Conservation (phyloP, 2,888 invertebrate genomes). For the Torymus aiolomorphi region DNA sequence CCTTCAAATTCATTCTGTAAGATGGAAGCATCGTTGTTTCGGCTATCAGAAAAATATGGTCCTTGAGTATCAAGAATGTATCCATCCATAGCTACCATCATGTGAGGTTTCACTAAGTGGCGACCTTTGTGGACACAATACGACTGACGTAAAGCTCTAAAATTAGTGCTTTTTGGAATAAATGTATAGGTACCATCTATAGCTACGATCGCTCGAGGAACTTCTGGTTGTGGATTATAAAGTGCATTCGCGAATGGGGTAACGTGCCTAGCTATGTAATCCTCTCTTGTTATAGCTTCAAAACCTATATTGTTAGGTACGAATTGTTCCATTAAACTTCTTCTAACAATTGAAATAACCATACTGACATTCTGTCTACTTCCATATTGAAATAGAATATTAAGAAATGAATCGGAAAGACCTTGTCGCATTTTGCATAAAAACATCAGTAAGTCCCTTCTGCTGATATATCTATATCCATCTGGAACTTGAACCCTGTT, state of each 20-base stretch:
- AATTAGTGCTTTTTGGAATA: no score
- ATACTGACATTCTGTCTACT: slow-evolving; percentile 45
- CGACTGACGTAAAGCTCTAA: no score
- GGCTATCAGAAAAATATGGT: no score
- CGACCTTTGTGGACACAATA: no score
- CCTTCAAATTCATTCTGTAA: no score
- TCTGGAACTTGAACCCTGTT: slow-evolving; percentile 42
- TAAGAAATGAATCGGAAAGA: slow-evolving; percentile 51
- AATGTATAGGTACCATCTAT: no score
- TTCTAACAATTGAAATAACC: slow-evolving; percentile 44
- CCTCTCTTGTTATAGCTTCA: slow-evolving; percentile 38
- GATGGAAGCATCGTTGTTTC: no score
- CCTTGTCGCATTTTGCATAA: slow-evolving; percentile 54
- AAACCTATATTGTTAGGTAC: slow-evolving; percentile 53
- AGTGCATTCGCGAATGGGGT: slow-evolving; percentile 52
- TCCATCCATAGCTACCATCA: no score
- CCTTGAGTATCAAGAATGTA: no score
- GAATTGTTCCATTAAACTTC: slow-evolving; percentile 48
- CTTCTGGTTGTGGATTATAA: no score
- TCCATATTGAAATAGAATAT: slow-evolving; percentile 47
- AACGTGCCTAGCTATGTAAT: slow-evolving; percentile 37
- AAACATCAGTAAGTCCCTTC: slow-evolving; percentile 47
- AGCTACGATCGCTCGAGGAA: no score
- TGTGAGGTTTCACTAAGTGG: no score
- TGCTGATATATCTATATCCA: slow-evolving; percentile 46